Percentiles rank a stretch among this genome's conserved stretches.
phyloP scores from a whole-genome alignment of 2,113 vertebrate species.

The Microtus montanus region DNA sequence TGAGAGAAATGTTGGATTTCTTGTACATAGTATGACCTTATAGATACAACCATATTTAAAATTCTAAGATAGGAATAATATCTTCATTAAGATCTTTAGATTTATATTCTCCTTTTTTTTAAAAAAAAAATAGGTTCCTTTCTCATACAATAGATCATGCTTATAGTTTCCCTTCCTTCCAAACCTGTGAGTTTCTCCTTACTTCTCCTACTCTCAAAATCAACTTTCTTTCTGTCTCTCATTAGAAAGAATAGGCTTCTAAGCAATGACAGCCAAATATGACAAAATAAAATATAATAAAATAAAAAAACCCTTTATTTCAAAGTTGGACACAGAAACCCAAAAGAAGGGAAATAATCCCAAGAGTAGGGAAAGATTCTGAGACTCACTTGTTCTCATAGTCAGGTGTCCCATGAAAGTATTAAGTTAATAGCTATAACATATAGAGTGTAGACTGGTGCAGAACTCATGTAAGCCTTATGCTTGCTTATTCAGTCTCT shows the following conservation, averaged over 20 bases:
- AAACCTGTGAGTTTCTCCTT: too few species aligned
- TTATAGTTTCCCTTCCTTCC: too few species aligned
- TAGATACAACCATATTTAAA: background rate
- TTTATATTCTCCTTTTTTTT: background rate
- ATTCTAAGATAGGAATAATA: background rate
- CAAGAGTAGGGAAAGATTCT: background rate
- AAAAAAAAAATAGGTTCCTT: background rate
- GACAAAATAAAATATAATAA: background rate
- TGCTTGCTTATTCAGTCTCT: background rate
- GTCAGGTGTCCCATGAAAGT: background rate
- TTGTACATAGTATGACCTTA: background rate
- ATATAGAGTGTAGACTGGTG: background rate
- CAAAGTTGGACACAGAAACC: background rate
- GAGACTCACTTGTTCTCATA: background rate
- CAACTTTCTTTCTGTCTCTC: background rate
- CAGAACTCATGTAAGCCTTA: rapidly evolving
- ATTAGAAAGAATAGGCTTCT: background rate
- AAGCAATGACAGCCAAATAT: background rate
- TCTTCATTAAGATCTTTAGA: background rate
- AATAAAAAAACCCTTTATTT: background rate
- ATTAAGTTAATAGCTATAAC: background rate
- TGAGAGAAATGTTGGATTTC: background rate
- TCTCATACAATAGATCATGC: background rate
- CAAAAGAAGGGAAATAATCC: background rate
- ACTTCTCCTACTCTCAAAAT: background rate